Base-by-base conservation (phyloP, 2,888 invertebrate species). In the Lasiommata megera region DNA sequence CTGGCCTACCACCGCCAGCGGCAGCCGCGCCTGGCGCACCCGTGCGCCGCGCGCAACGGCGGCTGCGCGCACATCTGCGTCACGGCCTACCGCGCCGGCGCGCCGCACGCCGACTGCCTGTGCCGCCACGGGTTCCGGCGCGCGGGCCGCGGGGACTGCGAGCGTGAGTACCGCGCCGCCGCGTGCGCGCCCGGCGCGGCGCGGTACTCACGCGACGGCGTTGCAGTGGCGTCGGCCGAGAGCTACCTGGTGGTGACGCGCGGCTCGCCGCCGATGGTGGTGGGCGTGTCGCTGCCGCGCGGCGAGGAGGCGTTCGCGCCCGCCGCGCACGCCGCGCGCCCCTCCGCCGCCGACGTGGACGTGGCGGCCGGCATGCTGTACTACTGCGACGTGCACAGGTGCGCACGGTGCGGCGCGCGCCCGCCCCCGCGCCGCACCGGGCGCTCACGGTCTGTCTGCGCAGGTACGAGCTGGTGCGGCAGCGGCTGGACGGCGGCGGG, bases 31-130 rank as follows among this genome's bases (percentile, higher is more conserved):
- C 75, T 92, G 70, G 82, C 92, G 8, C 95, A 95, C 85, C 94
- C 95, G 31, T 96, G 96, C 82, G 92, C 92, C 63, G 84, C 81
- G 38, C 81, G 91, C 71, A 93, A 93, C 74, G 95, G 94, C 65
- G 93, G 93, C 63, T 96, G 96, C 89, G 93, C 93, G 67, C 96
- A 96, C 81, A 88, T 96, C 63, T 96, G 96, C 84, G 88, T 96
- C 61, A 92, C 95, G 43, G 79, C 90, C 57, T 94, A 93, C 92
- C 62, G 66, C 44, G 63, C 61, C 14, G 74, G 83, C 36, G 82
- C 56, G 67, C 56, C 74, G 67, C 93, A 92, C 64, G 93, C 93
- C 63, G 92, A 92, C 69, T 97, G 96, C 82, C 73, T 94, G 51
- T 96, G 96, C 76, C 92, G 93, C 37, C 93, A 94, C 67, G 96